phyloP scores from a whole-genome alignment of 2,797 vertebrate genomes.

The Eulemur albifrons region DNA sequence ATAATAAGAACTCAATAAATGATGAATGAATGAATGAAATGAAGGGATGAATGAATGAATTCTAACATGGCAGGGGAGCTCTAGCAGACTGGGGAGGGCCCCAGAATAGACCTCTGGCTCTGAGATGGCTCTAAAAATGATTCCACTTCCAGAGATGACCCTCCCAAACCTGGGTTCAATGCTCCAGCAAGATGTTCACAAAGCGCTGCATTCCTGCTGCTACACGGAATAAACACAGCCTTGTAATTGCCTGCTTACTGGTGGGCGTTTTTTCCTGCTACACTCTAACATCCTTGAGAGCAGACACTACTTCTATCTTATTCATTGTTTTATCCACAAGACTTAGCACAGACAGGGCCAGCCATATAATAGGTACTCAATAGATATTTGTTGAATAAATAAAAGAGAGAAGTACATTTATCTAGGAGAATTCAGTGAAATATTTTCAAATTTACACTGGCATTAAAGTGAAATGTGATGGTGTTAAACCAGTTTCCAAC shows the following conservation, averaged over 20 bases:
- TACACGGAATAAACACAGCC: not conserved
- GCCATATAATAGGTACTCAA: not conserved
- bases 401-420: not conserved
- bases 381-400: not conserved
- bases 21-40: not conserved
- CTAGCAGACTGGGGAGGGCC: not conserved
- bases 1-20: not conserved
- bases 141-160: not conserved
- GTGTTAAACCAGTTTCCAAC: not conserved
- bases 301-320: not conserved
- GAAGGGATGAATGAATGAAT: not conserved
- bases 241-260: not conserved
- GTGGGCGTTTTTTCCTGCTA: not conserved
- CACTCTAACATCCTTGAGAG: not conserved
- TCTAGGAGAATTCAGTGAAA: slow-evolving; percentile 12
- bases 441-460: slow-evolving; percentile 1
- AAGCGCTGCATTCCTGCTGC: accelerated
- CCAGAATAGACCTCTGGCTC: not conserved
- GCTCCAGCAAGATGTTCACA: not conserved
- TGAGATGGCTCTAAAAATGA: not conserved
- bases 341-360: not conserved
- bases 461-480: not conserved
- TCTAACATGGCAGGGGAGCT: no score
- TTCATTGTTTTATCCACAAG: not conserved
- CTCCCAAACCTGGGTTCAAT: not conserved